These are phyloP conservation scores for Spea hammondii DNA, from an alignment of 2,797 vertebrate species.

Conservation along the genomic window DNA sequence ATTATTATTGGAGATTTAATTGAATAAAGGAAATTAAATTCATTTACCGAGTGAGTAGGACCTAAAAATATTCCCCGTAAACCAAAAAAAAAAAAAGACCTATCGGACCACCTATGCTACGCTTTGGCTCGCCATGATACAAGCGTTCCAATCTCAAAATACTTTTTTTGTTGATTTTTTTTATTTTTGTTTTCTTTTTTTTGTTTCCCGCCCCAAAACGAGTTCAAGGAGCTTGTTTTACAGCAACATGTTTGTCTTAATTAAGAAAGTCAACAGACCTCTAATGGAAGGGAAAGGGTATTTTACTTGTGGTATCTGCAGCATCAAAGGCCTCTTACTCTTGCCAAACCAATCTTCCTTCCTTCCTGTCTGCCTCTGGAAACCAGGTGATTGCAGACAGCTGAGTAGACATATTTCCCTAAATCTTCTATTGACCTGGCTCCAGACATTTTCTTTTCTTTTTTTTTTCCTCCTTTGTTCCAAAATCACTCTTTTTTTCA, in stretches of 20 bases:
- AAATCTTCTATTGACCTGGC: constrained; percentile 75
- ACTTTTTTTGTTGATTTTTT: constrained; percentile 60
- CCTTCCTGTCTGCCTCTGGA: constrained; percentile 74
- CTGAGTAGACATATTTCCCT: constrained; percentile 76
- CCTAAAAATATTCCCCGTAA: constrained; percentile 69
- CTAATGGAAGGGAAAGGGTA: constrained; percentile 74
- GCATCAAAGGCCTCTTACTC: constrained; percentile 72
- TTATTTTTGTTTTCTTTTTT: constrained; percentile 15
- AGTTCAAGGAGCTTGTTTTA: constrained; percentile 74
- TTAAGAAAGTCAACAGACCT: constrained; percentile 82
- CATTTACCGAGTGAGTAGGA: constrained; percentile 64
- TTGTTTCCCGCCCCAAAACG: constrained; percentile 63
- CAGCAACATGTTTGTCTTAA: constrained; percentile 83
- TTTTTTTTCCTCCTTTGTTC: constrained; percentile 34
- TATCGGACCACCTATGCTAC: constrained; percentile 69
- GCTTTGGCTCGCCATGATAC: constrained; percentile 64
- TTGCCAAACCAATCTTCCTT: constrained; percentile 81
- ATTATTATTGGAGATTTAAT: constrained; percentile 74
- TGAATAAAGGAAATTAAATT: constrained; percentile 70
- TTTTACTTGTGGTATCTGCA: constrained; percentile 74
- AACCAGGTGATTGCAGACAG: constrained; percentile 82
- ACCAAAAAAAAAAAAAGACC: constrained; percentile 57
- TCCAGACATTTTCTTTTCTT: constrained; percentile 63
- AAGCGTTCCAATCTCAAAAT: constrained; percentile 67
- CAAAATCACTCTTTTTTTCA: constrained; percentile 37